Conservation (phyloP, 1,140 invertebrate genomes). For the Orius insidiosus region DNA sequence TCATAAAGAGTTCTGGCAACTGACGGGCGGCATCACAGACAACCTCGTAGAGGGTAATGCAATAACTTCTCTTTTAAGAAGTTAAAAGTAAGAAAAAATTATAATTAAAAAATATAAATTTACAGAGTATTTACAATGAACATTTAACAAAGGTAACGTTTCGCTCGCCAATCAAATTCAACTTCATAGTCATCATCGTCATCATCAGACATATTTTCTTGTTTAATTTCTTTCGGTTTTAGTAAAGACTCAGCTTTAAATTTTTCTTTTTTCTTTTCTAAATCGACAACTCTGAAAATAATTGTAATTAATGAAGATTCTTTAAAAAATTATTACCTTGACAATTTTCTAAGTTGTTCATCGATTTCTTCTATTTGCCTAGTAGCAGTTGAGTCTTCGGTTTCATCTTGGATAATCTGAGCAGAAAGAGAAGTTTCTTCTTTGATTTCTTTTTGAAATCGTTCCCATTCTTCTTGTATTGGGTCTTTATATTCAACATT, state of each 20-base stretch:
- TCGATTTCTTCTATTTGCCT: conserved; percentile 85
- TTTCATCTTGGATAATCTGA: conserved; percentile 77
- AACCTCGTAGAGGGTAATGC: no score
- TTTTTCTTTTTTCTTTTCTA: conserved; percentile 57
- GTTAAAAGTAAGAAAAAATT: conserved; percentile 29
- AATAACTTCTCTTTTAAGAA: no score
- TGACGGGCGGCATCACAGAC: no score
- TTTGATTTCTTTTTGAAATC: conserved; percentile 80
- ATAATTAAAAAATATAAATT: conserved; percentile 19
- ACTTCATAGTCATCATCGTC: conserved; percentile 58
- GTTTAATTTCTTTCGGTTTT: conserved; percentile 31
- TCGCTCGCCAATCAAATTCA: conserved; percentile 61
- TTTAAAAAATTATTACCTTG: conserved; percentile 34
- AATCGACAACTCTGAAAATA: conserved; percentile 45
- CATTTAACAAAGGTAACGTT: conserved; percentile 23
- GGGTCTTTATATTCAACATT: conserved; percentile 82
- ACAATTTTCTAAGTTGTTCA: conserved; percentile 76
- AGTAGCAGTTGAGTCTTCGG: conserved; percentile 73
- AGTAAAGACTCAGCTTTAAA: conserved; percentile 34
- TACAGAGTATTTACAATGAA: conserved; percentile 4
- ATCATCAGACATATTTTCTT: conserved; percentile 36
- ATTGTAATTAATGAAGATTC: conserved; percentile 1
- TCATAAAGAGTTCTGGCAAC: no score
- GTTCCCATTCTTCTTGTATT: conserved; percentile 83
- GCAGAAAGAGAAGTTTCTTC: conserved; percentile 69